Percentiles rank a stretch among this genome's conserved stretches.
Conservation (phyloP, 1,140 invertebrate species). For the Drosophila triauraria region DNA sequence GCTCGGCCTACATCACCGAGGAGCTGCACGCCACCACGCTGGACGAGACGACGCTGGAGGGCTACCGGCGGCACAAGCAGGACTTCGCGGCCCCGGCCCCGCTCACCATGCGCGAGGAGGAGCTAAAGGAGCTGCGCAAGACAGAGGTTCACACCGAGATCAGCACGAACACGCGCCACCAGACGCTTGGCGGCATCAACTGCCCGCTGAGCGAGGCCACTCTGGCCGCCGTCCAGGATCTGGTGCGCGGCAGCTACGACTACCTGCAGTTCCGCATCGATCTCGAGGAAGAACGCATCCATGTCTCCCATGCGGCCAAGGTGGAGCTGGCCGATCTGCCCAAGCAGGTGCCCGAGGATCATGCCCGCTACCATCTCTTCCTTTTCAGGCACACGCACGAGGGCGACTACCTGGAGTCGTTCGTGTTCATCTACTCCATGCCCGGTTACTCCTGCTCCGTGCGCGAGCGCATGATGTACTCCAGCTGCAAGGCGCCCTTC, state of each 20-base stretch:
- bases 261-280: constrained; percentile 92
- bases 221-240: constrained; percentile 89
- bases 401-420: constrained; percentile 93
- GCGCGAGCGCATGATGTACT: constrained; percentile 99
- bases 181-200: constrained; percentile 95
- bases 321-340: constrained; percentile 89
- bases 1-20: constrained; percentile 93
- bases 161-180: constrained; percentile 93
- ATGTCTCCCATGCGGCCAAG: constrained; percentile 88
- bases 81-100: constrained; percentile 93
- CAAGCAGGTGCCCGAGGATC: constrained; percentile 92
- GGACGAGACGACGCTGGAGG: constrained; percentile 92
- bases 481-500: constrained; percentile 96
- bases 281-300: constrained; percentile 82
- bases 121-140: constrained; percentile 92
- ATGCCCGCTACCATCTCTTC: constrained; percentile 96
- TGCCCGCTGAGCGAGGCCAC: constrained; percentile 96
- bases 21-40: constrained; percentile 85
- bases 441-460: constrained; percentile 97
- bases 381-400: constrained; percentile 96
- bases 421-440: constrained; percentile 99
- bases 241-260: constrained; percentile 88
- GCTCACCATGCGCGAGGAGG: constrained; percentile 95
- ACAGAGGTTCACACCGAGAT: constrained; percentile 92
- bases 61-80: constrained; percentile 92